phyloP scores from a whole-genome alignment of 2,888 invertebrate species.

The Lacanobia wlatinum region DNA sequence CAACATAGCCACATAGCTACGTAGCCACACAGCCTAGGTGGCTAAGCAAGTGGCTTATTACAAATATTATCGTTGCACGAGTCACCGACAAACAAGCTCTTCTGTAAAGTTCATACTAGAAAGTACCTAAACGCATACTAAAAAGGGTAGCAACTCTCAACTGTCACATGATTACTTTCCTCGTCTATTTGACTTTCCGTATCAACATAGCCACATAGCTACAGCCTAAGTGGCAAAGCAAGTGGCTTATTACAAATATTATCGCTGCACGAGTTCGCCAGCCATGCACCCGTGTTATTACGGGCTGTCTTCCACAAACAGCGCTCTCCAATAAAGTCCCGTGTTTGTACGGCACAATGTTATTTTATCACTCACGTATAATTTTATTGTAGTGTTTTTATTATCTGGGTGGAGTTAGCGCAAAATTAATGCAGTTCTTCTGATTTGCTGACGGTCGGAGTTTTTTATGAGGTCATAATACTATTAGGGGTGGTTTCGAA shows the following conservation, averaged over 20 bases:
- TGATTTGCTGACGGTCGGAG: background rate
- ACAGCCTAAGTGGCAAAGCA: conserved; percentile 35
- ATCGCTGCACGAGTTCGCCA: conserved; percentile 47
- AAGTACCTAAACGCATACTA: background rate
- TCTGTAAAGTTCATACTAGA: too few relatives aligned
- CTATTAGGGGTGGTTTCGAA: background rate
- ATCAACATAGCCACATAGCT: background rate
- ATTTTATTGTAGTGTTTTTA: conserved; percentile 54
- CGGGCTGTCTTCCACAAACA: conserved; percentile 57
- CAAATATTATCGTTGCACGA: conserved; percentile 53
- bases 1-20: background rate
- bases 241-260: conserved; percentile 53
- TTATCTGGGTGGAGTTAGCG: conserved; percentile 20
- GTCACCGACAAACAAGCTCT: background rate
- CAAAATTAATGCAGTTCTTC: conserved; percentile 8
- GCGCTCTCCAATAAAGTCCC: conserved; percentile 46
- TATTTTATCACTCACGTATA: conserved; percentile 57
- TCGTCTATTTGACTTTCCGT: background rate
- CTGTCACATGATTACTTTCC: background rate
- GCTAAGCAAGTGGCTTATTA: conserved; percentile 44
- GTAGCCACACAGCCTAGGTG: conserved; percentile 19
- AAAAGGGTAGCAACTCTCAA: background rate
- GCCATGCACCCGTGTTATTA: conserved; percentile 54
- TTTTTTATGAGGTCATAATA: background rate
- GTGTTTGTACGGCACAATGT: conserved; percentile 52